Percentiles rank a stretch among this genome's conserved stretches.
These are phyloP conservation scores for Psococerastis gibbosa DNA, from an alignment of 2,888 invertebrate species.

Conservation along the genomic window DNA sequence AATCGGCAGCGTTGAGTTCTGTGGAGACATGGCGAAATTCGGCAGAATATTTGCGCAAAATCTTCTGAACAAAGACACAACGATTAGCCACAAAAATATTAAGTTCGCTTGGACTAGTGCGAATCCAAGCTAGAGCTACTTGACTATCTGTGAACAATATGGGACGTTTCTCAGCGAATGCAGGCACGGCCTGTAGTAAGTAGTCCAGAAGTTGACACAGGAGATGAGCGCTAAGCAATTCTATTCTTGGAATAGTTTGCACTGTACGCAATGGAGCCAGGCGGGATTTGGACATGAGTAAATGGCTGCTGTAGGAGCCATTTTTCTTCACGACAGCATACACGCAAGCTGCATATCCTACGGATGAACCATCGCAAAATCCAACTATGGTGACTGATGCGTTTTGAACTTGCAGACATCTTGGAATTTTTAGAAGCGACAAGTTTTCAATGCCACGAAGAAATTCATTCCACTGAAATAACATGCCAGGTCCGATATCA, in stretches of 20 bases:
- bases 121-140: slow-evolving; percentile 2
- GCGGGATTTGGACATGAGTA: not conserved
- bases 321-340: not conserved
- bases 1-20: slow-evolving; percentile 8
- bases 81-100: slow-evolving; percentile 2
- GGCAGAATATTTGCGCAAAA: not conserved
- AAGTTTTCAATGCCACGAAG: not conserved
- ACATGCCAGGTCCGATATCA: not conserved
- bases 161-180: not conserved
- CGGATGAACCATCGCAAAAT: slow-evolving; percentile 2
- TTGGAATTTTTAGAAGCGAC: slow-evolving; percentile 4
- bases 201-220: slow-evolving; percentile 1
- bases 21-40: slow-evolving; percentile 1
- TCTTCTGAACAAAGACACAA: not conserved
- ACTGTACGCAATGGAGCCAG: not conserved
- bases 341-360: not conserved
- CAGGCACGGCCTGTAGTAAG: not conserved
- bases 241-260: slow-evolving; percentile 3
- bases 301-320: not conserved
- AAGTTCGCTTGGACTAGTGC: not conserved
- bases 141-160: slow-evolving; percentile 1
- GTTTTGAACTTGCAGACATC: not conserved
- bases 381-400: slow-evolving; percentile 3
- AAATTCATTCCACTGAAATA: not conserved
- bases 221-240: not conserved